Conservation (phyloP, 2,113 vertebrate species). For the Tyto alba region DNA sequence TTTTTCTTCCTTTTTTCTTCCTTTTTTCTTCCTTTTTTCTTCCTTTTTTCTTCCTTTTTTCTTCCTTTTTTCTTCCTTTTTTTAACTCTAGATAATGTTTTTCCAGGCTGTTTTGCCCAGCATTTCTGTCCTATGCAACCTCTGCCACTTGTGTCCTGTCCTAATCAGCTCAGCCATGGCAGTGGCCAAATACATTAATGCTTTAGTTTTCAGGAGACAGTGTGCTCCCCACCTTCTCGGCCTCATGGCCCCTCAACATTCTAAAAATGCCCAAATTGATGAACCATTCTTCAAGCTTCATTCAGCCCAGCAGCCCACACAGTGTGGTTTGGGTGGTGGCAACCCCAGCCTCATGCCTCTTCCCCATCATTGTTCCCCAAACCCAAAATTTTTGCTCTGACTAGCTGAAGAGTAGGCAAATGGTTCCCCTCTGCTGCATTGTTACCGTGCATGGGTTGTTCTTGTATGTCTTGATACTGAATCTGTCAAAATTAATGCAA, state of each 20-base stretch:
- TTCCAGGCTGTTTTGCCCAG: neutral
- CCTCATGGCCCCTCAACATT: neutral
- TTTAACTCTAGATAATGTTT: no score
- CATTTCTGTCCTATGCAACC: neutral
- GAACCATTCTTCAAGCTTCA: neutral
- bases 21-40: no score
- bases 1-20: no score
- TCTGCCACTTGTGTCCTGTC: neutral
- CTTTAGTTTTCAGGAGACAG: neutral
- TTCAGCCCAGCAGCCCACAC: neutral
- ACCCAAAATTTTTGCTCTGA: neutral
- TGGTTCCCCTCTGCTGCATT: neutral
- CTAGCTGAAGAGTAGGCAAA: fast-evolving
- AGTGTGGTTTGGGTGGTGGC: neutral
- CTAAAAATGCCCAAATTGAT: neutral
- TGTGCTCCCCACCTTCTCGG: neutral
- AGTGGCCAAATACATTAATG: neutral
- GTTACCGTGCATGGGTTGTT: neutral
- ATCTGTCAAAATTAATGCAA: neutral
- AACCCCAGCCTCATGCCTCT: neutral
- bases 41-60: no score
- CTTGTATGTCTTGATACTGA: neutral
- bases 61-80: no score
- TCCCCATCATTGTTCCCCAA: neutral
- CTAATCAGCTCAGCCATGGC: neutral